These are phyloP conservation scores for Sebastes schlegelii DNA, from an alignment of 2,113 vertebrate species.

Conservation along the genomic window DNA sequence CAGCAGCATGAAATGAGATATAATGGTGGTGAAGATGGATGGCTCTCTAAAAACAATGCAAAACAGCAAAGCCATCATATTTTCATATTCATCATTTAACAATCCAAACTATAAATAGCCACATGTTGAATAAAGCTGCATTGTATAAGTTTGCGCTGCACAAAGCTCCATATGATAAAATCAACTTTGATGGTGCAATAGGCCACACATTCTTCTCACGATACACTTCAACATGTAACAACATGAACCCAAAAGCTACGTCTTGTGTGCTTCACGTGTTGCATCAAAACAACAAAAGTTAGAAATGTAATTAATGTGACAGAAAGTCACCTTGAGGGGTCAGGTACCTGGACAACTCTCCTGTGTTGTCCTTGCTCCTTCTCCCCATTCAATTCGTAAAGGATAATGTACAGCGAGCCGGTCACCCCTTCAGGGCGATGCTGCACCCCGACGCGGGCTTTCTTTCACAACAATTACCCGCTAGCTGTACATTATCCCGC, in stretches of 20 bases:
- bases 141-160: neutral
- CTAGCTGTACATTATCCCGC: too few species aligned
- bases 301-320: neutral
- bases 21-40: neutral
- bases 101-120: neutral
- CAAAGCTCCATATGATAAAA: neutral
- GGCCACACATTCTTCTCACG: neutral
- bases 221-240: neutral
- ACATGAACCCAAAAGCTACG: neutral
- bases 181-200: neutral
- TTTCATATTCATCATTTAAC: neutral
- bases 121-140: neutral
- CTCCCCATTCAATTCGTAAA: neutral
- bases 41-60: neutral
- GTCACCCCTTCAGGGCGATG: too few species aligned
- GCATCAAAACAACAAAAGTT: neutral
- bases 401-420: too few species aligned
- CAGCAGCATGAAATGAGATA: neutral
- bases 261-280: neutral
- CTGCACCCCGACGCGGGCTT: too few species aligned
- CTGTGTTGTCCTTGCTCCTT: neutral
- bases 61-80: neutral
- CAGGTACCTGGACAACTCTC: neutral
- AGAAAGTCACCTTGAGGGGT: neutral
- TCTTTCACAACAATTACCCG: too few species aligned